Evolutionary conservation across 2,113 vertebrate genomes (phyloP).

Genomic region (Anarhynchus alexandrinus): DNA sequence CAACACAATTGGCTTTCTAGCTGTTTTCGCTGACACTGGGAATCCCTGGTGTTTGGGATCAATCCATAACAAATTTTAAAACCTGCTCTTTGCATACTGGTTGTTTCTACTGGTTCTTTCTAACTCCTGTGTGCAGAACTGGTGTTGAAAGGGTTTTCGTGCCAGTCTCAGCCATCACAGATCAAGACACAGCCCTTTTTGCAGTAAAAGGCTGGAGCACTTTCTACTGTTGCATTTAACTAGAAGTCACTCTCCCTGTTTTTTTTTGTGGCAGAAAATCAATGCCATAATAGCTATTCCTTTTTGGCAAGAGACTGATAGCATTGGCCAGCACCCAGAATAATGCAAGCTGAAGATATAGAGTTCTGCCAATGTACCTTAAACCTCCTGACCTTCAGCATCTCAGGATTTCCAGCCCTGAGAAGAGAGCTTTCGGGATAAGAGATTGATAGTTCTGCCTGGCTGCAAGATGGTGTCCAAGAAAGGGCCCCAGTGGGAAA

Average conservation of each 20-base stretch:
- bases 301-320: slow-evolving; percentile 65
- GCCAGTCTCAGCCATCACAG: not conserved
- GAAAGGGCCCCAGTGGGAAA: slow-evolving; percentile 30
- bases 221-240: slow-evolving; percentile 57
- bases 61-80: not conserved
- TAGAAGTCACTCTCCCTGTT: slow-evolving; percentile 43
- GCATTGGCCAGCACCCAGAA: slow-evolving; percentile 52
- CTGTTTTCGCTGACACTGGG: not conserved
- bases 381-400: slow-evolving; percentile 62
- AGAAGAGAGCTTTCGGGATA: slow-evolving; percentile 8
- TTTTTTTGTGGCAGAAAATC: slow-evolving; percentile 57
- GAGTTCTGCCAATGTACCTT: slow-evolving; percentile 62
- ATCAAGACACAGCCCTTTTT: slow-evolving; percentile 4
- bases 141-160: not conserved
- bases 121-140: not conserved
- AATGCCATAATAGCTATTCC: slow-evolving; percentile 64
- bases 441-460: slow-evolving; percentile 47
- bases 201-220: not conserved
- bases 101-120: not conserved
- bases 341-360: slow-evolving; percentile 47
- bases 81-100: not conserved
- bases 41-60: not conserved
- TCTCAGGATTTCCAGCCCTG: slow-evolving; percentile 35
- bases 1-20: not conserved
- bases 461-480: not conserved